These are phyloP conservation scores for Choristoneura fumiferana DNA, from an alignment of 1,140 invertebrate genomes.

Conservation along the genomic window DNA sequence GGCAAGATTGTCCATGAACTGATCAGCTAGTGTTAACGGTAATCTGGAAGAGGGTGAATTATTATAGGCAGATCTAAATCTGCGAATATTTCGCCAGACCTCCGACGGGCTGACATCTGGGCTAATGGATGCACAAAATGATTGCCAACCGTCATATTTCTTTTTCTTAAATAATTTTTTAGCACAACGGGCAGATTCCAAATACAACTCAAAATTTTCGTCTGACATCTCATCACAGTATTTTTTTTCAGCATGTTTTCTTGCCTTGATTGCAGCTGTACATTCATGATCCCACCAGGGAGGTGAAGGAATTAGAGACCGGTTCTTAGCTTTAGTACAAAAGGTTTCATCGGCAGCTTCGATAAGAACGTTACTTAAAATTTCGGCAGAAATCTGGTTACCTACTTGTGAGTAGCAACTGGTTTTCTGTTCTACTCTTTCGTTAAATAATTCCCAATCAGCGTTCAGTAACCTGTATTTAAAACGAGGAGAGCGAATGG, in stretches of 20 bases:
- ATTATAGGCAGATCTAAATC: constrained; percentile 9
- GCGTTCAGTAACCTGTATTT: neutral
- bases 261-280: constrained; percentile 23
- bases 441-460: neutral
- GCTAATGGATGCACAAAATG: constrained; percentile 27
- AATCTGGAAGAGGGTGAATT: neutral
- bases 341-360: neutral
- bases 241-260: constrained; percentile 28
- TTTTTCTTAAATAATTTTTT: constrained; percentile 21
- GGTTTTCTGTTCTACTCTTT: neutral
- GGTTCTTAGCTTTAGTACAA: neutral
- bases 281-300: constrained; percentile 33
- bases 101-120: constrained; percentile 20
- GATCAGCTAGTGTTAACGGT: neutral
- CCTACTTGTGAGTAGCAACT: neutral
- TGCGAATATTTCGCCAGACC: constrained; percentile 27
- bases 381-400: neutral
- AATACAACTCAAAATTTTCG: constrained; percentile 24
- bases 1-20: constrained; percentile 19
- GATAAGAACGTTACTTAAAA: neutral
- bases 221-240: constrained; percentile 5
- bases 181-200: neutral
- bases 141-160: constrained; percentile 28
- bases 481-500: neutral
- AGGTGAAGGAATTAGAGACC: neutral